These are phyloP conservation scores for Syrphus vitripennis DNA, from an alignment of 2,888 invertebrate species.

Conservation along the genomic window DNA sequence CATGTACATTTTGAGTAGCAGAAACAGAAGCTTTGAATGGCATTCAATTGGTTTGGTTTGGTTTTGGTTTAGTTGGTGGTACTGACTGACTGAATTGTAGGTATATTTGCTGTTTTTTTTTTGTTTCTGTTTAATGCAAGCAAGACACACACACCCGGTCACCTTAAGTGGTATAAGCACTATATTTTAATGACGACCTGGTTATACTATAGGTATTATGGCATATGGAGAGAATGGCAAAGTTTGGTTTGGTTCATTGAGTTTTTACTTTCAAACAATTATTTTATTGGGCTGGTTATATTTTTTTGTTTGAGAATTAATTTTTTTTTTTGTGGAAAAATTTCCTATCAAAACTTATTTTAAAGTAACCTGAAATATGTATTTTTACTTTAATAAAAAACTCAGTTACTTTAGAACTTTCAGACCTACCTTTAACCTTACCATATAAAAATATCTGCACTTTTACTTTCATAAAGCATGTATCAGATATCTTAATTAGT, in stretches of 20 bases:
- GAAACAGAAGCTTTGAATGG: conserved; percentile 58
- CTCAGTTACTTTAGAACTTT: no score
- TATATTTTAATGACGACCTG: conserved; percentile 63
- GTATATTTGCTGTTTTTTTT: neutral
- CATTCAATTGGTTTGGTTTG: conserved; percentile 44
- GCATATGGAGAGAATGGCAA: conserved; percentile 69
- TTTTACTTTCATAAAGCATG: no score
- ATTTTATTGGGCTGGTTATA: conserved; percentile 46
- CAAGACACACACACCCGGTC: conserved; percentile 52
- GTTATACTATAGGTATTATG: conserved; percentile 53
- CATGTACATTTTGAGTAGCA: neutral
- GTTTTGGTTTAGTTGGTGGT: no score
- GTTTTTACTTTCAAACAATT: conserved; percentile 71
- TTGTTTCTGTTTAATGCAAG: neutral
- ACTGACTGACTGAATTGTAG: no score
- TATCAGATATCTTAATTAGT: no score
- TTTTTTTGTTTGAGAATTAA: neutral
- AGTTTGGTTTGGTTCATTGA: conserved; percentile 68
- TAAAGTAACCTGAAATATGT: no score
- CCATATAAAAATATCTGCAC: no score
- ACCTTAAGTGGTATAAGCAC: conserved; percentile 53
- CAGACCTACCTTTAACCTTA: no score
- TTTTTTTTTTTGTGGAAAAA: neutral
- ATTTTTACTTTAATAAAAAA: no score
- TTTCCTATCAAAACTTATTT: no score